These are phyloP conservation scores for Haliclystus octoradiatus DNA, from an alignment of 30 jellyfish, hydroid and myxozoan species.

Conservation along the genomic window DNA sequence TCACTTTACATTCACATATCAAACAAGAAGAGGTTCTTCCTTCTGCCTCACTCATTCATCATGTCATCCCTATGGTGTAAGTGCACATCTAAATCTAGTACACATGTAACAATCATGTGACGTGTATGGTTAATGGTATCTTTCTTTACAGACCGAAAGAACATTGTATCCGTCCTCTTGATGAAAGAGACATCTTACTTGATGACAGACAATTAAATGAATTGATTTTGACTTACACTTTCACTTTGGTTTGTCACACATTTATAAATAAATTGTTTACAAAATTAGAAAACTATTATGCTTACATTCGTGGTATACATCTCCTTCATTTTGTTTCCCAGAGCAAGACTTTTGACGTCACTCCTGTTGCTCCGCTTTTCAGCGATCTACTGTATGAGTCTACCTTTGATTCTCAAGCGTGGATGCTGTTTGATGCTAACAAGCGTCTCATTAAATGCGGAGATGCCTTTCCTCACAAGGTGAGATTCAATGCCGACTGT, in stretches of 20 bases:
- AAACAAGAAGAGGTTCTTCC: conserved; percentile 59
- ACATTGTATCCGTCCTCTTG: conserved; percentile 59
- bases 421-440: conserved; percentile 79
- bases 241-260: conserved; percentile 45
- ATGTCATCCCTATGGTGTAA: conserved; percentile 75
- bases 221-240: conserved; percentile 45
- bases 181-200: conserved; percentile 55
- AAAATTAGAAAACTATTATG: no score
- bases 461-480: conserved; percentile 87
- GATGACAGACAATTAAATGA: conserved; percentile 60
- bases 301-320: no score
- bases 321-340: conserved; percentile 5
- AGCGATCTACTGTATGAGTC: conserved; percentile 70
- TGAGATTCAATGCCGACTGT: no score
- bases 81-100: not conserved
- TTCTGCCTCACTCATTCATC: conserved; percentile 65
- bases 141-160: conserved; percentile 70
- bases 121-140: not conserved
- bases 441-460: conserved; percentile 50
- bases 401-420: conserved; percentile 60
- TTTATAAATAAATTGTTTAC: not conserved
- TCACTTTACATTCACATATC: not conserved
- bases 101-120: not conserved
- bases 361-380: conserved; percentile 61
- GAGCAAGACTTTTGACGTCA: conserved; percentile 62